Evolutionary conservation across 2,888 invertebrate species (phyloP).

Genomic region (Drosophila stalkeri): DNA sequence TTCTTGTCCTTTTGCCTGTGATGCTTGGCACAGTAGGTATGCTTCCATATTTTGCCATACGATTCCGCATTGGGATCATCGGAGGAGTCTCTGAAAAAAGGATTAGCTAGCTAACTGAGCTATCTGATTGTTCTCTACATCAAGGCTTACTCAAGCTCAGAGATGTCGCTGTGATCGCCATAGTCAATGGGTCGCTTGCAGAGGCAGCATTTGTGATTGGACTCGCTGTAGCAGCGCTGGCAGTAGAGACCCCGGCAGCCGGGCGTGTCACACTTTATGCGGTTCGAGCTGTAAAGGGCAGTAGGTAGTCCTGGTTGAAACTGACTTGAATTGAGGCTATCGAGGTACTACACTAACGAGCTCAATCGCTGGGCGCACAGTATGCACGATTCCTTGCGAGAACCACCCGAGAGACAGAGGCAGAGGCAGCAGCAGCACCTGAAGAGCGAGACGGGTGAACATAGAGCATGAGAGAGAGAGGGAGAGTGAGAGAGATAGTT

Average conservation of each 20-base stretch:
- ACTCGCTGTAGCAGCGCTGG: slow-evolving; percentile 89
- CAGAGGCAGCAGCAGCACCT: slow-evolving; percentile 38
- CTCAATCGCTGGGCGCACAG: slow-evolving; percentile 46
- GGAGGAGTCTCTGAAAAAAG: slow-evolving; percentile 78
- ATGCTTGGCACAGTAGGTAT: neutral
- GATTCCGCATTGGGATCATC: slow-evolving; percentile 65
- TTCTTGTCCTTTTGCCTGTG: neutral
- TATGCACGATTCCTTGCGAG: slow-evolving; percentile 27
- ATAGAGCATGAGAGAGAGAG: neutral
- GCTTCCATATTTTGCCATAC: slow-evolving; percentile 7
- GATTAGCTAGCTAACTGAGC: neutral
- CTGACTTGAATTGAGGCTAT: slow-evolving; percentile 2
- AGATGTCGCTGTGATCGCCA: slow-evolving; percentile 91
- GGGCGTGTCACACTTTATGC: slow-evolving; percentile 87
- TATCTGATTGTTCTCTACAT: neutral
- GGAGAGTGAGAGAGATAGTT: neutral
- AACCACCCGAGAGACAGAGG: slow-evolving; percentile 10
- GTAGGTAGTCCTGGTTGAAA: slow-evolving; percentile 8
- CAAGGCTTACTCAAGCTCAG: slow-evolving; percentile 89
- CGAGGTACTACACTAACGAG: slow-evolving; percentile 43
- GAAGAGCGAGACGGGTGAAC: neutral
- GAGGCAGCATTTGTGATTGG: slow-evolving; percentile 91
- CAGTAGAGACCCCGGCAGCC: slow-evolving; percentile 91
- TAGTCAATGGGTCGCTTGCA: slow-evolving; percentile 92
- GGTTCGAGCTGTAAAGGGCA: slow-evolving; percentile 53